Percentiles rank a stretch among this genome's conserved stretches.
These are phyloP conservation scores for Drosophila mayri DNA, from an alignment of 1,140 invertebrate genomes.

Conservation along the genomic window DNA sequence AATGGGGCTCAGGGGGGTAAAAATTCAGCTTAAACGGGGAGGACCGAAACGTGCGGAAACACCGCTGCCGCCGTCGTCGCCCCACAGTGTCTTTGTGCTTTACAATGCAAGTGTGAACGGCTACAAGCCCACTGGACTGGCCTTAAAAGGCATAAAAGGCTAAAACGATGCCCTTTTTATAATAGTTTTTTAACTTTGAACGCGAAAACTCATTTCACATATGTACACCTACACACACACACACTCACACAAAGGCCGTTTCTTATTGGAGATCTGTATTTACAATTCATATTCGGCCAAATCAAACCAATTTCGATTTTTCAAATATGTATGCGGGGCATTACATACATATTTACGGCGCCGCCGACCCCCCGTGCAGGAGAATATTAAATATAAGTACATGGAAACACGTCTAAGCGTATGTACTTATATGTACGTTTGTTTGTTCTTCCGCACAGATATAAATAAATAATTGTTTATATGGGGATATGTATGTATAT, in stretches of 20 bases:
- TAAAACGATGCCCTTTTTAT: conserved; percentile 4
- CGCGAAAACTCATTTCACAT: conserved; percentile 6
- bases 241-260: not conserved
- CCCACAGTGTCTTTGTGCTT: conserved; percentile 5
- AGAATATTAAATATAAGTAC: conserved; percentile 38
- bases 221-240: not conserved
- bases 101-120: conserved; percentile 7
- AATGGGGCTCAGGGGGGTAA: conserved; percentile 34
- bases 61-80: conserved; percentile 1
- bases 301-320: conserved; percentile 37
- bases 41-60: conserved; percentile 23
- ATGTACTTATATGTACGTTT: conserved; percentile 15
- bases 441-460: conserved; percentile 38
- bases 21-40: conserved; percentile 41
- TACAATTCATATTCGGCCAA: conserved; percentile 27
- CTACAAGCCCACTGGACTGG: conserved; percentile 3
- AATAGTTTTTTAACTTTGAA: conserved; percentile 7
- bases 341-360: conserved; percentile 23
- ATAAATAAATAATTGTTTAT: conserved; percentile 61
- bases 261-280: conserved; percentile 27
- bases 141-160: conserved; percentile 12
- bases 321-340: conserved; percentile 44
- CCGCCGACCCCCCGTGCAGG: conserved; percentile 47
- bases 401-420: conserved; percentile 13
- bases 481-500: conserved; percentile 43